A percentile compares a stretch with the other conserved stretches of the same genome.
Conservation (phyloP, 1,140 invertebrate genomes). For the Atta texana region DNA sequence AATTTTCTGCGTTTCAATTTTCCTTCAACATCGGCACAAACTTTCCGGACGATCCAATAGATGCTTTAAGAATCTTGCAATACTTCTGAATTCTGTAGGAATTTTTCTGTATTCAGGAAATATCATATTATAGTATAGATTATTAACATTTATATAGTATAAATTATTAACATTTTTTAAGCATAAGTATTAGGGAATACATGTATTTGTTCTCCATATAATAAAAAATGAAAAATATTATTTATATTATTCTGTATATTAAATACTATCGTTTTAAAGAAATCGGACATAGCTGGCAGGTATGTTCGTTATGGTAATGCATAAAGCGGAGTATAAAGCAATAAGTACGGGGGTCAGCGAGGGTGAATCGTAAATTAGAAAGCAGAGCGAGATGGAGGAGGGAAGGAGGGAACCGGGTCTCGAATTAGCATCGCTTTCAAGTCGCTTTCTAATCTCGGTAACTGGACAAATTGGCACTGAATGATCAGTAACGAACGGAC, state of each 20-base stretch:
- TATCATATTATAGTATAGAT: background rate
- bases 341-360: slow-evolving; percentile 67
- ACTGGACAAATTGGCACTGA: slow-evolving; percentile 79
- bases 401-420: slow-evolving; percentile 5
- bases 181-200: background rate
- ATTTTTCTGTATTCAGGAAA: background rate
- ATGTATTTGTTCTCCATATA: background rate
- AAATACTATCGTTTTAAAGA: slow-evolving; percentile 30
- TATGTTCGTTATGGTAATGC: slow-evolving; percentile 70
- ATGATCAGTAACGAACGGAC: slow-evolving; percentile 78
- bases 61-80: background rate
- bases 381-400: slow-evolving; percentile 58
- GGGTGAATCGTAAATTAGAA: slow-evolving; percentile 78
- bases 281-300: slow-evolving; percentile 24
- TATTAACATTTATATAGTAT: background rate
- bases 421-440: slow-evolving; percentile 83
- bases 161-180: background rate
- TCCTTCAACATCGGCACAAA: too few species aligned
- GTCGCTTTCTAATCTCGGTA: slow-evolving; percentile 82
- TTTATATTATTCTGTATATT: background rate
- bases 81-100: background rate
- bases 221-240: background rate
- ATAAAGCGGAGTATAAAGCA: slow-evolving; percentile 72
- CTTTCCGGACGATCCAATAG: too few species aligned
- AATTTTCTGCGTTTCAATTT: too few species aligned